phyloP scores from a whole-genome alignment of 1,140 invertebrate genomes.

The Carcinoscorpius rotundicauda region DNA sequence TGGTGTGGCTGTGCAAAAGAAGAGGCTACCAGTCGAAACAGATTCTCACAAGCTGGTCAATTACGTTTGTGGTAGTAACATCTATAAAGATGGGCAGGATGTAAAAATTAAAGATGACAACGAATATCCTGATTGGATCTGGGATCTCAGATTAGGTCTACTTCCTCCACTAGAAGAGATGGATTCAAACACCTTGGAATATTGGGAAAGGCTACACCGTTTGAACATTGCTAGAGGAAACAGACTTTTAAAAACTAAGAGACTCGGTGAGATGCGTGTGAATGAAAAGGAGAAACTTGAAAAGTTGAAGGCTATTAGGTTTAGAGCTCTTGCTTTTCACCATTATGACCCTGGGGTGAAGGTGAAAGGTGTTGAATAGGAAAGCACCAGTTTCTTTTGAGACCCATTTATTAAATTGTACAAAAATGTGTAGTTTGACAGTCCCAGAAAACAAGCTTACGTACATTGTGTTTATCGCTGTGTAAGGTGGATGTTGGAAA shows the following conservation, averaged over 20 bases:
- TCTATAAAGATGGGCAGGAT: conserved; percentile 60
- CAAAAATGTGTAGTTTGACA: no score
- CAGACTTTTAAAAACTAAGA: conserved; percentile 1
- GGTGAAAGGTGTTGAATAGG: no score
- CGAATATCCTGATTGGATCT: conserved; percentile 91
- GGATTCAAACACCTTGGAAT: conserved; percentile 62
- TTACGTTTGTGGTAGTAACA: conserved; percentile 76
- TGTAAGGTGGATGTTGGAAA: no score
- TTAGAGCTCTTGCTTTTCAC: conserved; percentile 19
- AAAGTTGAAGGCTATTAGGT: conserved; percentile 12
- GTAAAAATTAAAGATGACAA: conserved; percentile 66
- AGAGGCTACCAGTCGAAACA: conserved; percentile 66
- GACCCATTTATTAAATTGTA: no score
- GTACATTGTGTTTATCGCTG: no score
- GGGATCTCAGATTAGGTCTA: conserved; percentile 49
- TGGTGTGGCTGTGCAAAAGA: conserved; percentile 21
- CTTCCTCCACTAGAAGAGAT: conserved; percentile 53
- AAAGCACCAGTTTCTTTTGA: no score
- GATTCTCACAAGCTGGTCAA: conserved; percentile 64
- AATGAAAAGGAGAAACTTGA: conserved; percentile 13
- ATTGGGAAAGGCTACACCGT: conserved; percentile 49
- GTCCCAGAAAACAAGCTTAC: no score
- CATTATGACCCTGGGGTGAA: conserved; percentile 12
- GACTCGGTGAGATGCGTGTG: conserved; percentile 5
- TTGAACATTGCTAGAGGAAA: conserved; percentile 11